A percentile compares a stretch with the other conserved stretches of the same genome.
Evolutionary conservation across 2,797 vertebrate genomes (phyloP).

Genomic region (Bradypodion pumilum): DNA sequence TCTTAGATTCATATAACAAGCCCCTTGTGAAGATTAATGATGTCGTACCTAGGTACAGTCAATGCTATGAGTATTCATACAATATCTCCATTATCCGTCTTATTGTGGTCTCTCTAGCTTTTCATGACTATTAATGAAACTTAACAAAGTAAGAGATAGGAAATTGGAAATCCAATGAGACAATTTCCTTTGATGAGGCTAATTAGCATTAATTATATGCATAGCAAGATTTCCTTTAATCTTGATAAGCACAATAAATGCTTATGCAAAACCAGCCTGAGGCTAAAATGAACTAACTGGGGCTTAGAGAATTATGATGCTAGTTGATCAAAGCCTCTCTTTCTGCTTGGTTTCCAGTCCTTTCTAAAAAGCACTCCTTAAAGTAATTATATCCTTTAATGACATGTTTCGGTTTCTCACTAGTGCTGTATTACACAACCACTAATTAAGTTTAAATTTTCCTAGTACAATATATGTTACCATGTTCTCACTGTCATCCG

Average conservation of each 20-base stretch:
- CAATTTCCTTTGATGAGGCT: slow-evolving; percentile 26
- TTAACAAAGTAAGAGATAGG: not conserved
- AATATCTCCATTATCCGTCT: not conserved
- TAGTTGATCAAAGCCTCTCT: slow-evolving; percentile 31
- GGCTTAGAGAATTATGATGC: not conserved
- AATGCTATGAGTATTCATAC: not conserved
- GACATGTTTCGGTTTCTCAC: slow-evolving; percentile 2
- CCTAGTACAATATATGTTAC: not conserved
- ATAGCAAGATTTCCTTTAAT: slow-evolving; percentile 37
- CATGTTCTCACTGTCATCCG: not conserved
- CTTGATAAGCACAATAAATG: slow-evolving; percentile 33
- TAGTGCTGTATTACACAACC: slow-evolving; percentile 8
- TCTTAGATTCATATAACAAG: not conserved
- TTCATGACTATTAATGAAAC: slow-evolving; percentile 12
- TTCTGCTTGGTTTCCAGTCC: not conserved
- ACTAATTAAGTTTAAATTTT: slow-evolving; percentile 14
- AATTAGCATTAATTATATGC: slow-evolving; percentile 31
- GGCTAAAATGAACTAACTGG: slow-evolving; percentile 13
- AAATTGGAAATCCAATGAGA: slow-evolving; percentile 23
- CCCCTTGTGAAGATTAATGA: not conserved
- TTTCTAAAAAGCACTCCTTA: not conserved
- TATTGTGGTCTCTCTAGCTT: not conserved
- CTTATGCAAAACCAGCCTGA: slow-evolving; percentile 18
- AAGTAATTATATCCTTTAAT: slow-evolving; percentile 21
- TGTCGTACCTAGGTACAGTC: not conserved